A percentile compares a stretch with the other conserved stretches of the same genome.
Conservation (phyloP, 2,888 invertebrate genomes). For the Chloroclystis v-ata region DNA sequence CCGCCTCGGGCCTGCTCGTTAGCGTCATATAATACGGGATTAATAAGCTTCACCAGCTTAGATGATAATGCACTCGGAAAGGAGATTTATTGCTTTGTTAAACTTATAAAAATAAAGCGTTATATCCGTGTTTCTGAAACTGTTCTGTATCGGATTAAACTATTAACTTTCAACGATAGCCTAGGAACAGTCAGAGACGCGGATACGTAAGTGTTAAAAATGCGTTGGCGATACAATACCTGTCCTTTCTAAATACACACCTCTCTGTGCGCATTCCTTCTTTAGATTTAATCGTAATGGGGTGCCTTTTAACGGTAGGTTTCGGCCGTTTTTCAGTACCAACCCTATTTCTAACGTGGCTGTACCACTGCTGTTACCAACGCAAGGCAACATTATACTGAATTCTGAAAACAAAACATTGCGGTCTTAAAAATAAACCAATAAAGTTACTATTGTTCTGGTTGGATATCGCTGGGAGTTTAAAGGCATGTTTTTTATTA, state of each 20-base stretch:
- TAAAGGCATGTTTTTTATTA: constrained; percentile 2
- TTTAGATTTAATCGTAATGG: constrained; percentile 90
- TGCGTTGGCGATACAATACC: constrained; percentile 80
- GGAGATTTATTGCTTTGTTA: constrained; percentile 23
- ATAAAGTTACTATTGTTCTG: constrained; percentile 2
- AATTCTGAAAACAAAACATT: constrained; percentile 81
- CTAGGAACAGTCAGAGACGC: constrained; percentile 47
- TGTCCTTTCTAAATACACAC: constrained; percentile 85
- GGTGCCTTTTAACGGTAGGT: constrained; percentile 89
- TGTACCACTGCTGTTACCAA: constrained; percentile 91
- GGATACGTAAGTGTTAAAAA: constrained; percentile 74
- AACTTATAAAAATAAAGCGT: constrained; percentile 44
- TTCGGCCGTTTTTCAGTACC: constrained; percentile 87
- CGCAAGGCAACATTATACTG: constrained; percentile 91
- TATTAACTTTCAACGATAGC: too few species aligned
- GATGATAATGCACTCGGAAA: constrained; percentile 19
- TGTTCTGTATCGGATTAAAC: constrained; percentile 16
- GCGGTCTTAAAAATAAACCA: neutral
- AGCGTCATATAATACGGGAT: constrained; percentile 37
- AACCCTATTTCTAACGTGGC: constrained; percentile 92
- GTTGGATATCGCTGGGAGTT: neutral
- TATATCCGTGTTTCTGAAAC: constrained; percentile 51
- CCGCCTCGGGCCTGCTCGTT: constrained; percentile 23
- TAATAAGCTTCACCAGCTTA: constrained; percentile 45
- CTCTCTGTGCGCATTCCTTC: constrained; percentile 96